These are phyloP conservation scores for Bradypodion ventrale DNA, from an alignment of 2,797 vertebrate genomes.

Conservation along the genomic window DNA sequence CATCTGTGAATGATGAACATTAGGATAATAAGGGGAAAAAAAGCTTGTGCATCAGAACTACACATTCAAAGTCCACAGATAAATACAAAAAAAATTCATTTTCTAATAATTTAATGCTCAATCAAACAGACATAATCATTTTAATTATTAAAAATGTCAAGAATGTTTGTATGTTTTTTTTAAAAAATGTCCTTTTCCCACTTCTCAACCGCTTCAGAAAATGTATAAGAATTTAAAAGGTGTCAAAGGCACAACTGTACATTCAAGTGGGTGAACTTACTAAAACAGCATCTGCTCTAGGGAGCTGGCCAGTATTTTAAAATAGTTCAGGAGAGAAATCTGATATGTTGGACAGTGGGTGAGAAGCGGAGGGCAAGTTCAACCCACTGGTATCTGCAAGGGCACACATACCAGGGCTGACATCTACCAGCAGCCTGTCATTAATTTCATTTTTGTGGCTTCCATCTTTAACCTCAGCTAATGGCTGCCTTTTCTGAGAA, in stretches of 20 bases:
- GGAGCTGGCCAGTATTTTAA: constrained; percentile 25
- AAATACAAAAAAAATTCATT: constrained; percentile 23
- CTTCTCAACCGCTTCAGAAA: background rate
- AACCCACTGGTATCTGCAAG: constrained; percentile 35
- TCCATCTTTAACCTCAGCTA: background rate
- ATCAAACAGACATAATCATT: background rate
- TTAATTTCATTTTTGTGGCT: constrained; percentile 14
- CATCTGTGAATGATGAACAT: background rate
- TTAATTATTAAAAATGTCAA: background rate
- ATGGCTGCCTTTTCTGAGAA: constrained; percentile 16
- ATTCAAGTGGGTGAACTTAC: constrained; percentile 15
- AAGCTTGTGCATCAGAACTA: background rate
- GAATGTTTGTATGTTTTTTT: background rate
- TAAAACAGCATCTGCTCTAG: background rate
- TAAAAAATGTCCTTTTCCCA: background rate
- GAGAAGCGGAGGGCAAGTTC: constrained; percentile 3
- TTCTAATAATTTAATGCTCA: constrained; percentile 24
- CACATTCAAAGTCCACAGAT: background rate
- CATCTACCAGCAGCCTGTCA: constrained; percentile 16
- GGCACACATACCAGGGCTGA: constrained; percentile 10
- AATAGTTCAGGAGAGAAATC: constrained; percentile 76
- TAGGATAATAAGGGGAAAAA: background rate
- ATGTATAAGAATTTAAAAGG: background rate
- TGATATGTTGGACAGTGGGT: background rate
- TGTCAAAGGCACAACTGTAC: background rate